Evolutionary conservation across 2,113 vertebrate genomes (phyloP).

Genomic region (Cisticola juncidis): DNA sequence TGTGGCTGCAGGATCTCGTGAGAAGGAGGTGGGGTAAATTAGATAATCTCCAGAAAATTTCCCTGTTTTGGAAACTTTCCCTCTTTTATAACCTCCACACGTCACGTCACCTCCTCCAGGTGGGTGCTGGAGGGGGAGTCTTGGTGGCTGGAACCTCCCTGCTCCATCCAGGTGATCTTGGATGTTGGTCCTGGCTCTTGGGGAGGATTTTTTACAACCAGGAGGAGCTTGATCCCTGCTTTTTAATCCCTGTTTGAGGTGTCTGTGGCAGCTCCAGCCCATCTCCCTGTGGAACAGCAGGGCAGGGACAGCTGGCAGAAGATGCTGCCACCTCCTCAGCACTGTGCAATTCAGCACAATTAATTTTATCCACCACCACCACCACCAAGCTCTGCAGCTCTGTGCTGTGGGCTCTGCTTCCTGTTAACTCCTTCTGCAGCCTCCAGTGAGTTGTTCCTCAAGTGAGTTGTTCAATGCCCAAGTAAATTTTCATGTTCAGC

Average conservation of each 20-base stretch:
- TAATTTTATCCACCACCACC: neutral
- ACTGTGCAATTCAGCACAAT: neutral
- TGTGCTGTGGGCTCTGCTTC: neutral
- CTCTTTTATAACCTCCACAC: neutral
- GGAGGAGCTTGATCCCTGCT: neutral
- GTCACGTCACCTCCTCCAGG: rapidly evolving
- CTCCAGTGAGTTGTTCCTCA: neutral
- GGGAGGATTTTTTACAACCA: neutral
- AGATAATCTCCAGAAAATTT: neutral
- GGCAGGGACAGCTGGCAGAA: neutral
- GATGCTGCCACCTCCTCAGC: neutral
- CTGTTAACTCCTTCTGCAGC: neutral
- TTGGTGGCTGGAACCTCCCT: rapidly evolving
- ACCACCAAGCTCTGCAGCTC: neutral
- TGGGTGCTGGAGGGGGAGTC: neutral
- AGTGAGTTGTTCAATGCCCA: no score
- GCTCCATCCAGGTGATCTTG: neutral
- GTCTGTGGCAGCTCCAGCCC: neutral
- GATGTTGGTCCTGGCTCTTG: neutral
- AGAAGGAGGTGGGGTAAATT: neutral
- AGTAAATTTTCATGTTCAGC: neutral
- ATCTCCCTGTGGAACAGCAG: neutral
- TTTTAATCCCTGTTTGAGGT: neutral
- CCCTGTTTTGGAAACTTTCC: neutral
- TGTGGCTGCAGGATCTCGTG: neutral